Evolutionary conservation across 2,113 vertebrate species (phyloP).

Genomic region (Eretmochelys imbricata): DNA sequence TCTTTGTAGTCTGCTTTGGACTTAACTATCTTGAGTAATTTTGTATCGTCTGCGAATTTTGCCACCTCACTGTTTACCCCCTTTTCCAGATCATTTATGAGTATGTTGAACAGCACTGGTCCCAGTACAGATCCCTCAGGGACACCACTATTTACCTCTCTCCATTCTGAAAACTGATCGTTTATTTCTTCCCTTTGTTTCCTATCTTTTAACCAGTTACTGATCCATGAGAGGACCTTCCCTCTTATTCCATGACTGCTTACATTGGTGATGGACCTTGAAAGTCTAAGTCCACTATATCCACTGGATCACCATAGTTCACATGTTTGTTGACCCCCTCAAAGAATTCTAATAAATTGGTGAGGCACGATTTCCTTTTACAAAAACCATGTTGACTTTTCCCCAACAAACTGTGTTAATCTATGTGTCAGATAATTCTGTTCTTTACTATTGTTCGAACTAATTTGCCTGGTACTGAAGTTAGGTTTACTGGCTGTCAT

Average conservation of each 20-base stretch:
- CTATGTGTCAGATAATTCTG: not conserved
- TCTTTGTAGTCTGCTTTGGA: no score
- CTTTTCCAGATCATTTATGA: no score
- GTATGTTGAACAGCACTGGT: no score
- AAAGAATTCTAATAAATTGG: not conserved
- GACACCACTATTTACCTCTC: no score
- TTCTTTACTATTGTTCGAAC: not conserved
- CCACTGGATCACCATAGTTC: not conserved
- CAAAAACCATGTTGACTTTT: not conserved
- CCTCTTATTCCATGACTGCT: no score
- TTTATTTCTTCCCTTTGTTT: not conserved
- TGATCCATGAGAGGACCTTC: not conserved
- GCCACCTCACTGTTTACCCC: no score
- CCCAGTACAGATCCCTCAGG: no score
- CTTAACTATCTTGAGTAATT: no score
- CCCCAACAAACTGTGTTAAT: not conserved
- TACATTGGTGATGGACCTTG: not conserved
- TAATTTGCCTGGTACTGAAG: not conserved
- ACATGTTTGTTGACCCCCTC: not conserved
- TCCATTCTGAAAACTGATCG: not conserved
- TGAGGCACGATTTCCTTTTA: not conserved
- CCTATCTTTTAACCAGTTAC: not conserved
- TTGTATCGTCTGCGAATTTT: no score
- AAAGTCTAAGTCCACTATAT: not conserved
- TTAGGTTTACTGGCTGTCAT: not conserved